Conservation (phyloP, 1,140 invertebrate species). For the Pogonus chalceus region DNA sequence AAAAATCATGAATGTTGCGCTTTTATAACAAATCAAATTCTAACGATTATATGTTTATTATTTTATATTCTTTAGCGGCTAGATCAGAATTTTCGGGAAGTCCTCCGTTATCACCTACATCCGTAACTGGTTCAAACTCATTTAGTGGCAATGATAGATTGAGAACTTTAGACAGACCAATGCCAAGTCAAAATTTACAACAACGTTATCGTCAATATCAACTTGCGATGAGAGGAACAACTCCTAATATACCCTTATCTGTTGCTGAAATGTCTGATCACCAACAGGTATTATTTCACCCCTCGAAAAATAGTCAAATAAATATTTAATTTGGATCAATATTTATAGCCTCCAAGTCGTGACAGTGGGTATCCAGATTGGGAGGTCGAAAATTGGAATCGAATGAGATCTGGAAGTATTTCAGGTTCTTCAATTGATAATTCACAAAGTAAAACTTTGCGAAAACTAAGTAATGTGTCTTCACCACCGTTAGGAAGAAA, state of each 20-base stretch:
- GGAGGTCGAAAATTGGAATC: slow-evolving; percentile 32
- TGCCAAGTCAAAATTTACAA: slow-evolving; percentile 39
- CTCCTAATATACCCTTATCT: slow-evolving; percentile 27
- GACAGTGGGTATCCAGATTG: slow-evolving; percentile 38
- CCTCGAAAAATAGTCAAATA: background rate
- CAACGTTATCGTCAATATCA: slow-evolving; percentile 56
- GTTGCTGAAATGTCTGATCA: slow-evolving; percentile 24
- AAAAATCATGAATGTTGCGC: too few species aligned
- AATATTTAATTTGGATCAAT: background rate
- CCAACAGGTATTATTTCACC: background rate
- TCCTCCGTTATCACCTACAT: slow-evolving; percentile 10
- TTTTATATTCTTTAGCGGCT: slow-evolving; percentile 17
- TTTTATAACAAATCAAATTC: too few species aligned
- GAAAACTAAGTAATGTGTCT: slow-evolving; percentile 30
- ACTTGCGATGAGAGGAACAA: slow-evolving; percentile 39
- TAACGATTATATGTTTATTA: too few species aligned
- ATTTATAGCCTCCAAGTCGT: slow-evolving; percentile 28
- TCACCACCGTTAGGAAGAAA: slow-evolving; percentile 17
- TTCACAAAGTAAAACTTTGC: slow-evolving; percentile 17
- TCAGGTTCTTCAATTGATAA: slow-evolving; percentile 30
- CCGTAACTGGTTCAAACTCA: background rate
- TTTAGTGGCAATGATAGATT: too few species aligned
- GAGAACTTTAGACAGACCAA: slow-evolving; percentile 5
- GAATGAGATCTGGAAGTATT: slow-evolving; percentile 41
- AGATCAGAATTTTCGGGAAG: slow-evolving; percentile 18